Evolutionary conservation across 2,797 vertebrate species (phyloP).

Genomic region (Acanthiza pusilla): DNA sequence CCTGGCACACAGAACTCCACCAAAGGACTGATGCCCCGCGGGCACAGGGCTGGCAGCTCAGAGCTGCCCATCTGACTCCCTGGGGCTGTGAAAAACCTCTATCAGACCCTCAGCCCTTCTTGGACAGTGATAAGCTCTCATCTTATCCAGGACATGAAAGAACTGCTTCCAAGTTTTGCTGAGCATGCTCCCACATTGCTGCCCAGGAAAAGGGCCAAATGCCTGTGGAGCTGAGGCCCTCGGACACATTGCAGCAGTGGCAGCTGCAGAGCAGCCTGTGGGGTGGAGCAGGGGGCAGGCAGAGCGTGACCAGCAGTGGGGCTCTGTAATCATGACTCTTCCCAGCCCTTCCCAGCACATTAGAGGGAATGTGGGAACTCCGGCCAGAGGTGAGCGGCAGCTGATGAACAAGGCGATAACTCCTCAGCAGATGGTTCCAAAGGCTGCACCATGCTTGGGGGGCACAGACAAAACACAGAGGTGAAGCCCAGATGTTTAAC

Average conservation of each 20-base stretch:
- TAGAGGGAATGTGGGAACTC: neutral
- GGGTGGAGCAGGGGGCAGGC: neutral
- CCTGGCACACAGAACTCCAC: neutral
- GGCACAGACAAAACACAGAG: slow-evolving; percentile 28
- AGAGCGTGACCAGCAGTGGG: fast-evolving
- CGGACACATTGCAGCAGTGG: neutral
- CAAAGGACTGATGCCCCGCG: fast-evolving
- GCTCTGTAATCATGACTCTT: neutral
- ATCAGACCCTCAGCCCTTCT: neutral
- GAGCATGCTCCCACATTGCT: fast-evolving
- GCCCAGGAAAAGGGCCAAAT: neutral
- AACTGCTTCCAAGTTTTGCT: neutral
- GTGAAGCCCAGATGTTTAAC: slow-evolving; percentile 62
- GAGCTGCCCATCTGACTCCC: neutral
- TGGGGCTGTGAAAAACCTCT: neutral
- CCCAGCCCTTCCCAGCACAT: neutral
- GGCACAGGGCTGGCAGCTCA: neutral
- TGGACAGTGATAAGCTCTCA: neutral
- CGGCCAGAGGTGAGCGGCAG: neutral
- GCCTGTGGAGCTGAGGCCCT: neutral
- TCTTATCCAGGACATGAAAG: neutral
- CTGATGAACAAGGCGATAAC: slow-evolving; percentile 61
- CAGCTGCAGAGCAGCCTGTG: neutral
- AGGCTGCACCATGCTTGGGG: neutral
- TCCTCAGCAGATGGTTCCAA: slow-evolving; percentile 39